Evolutionary conservation across 2,113 vertebrate genomes (phyloP), one percentile per base, ranked within the genome.

Genomic region (Suricata suricatta): DNA sequence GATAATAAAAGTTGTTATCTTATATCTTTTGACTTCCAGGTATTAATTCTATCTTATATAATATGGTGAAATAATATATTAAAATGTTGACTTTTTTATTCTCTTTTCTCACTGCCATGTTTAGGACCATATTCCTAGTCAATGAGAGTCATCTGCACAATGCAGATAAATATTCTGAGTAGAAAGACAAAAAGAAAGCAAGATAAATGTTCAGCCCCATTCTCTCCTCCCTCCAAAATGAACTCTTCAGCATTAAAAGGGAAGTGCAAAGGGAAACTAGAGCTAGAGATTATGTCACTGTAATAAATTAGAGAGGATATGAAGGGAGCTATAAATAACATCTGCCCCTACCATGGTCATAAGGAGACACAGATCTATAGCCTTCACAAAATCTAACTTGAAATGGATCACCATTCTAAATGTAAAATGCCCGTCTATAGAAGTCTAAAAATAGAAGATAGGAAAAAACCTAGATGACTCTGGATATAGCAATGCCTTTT

Each of bases 361-460:
- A 57, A 72, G 14, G 16, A 84, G 23, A 33, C n/a, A 69, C 19
- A 25, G 19, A 44, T 33, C 11, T 83, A 71, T 4, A 41, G 27
- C 16, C 35, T 31, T 44, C 47, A 71, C 50, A 71, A 83, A 72
- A n/a, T 47, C n/a, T 83, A 83, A 83, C 50, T 19, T 44, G 12
- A 60, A 92, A 92, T 72, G 80, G 10, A 83, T 82, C 35, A n/a
- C 50, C 50, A 92, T 13, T 19, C 13, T 91, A 60, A 83, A 71
- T 19, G 90, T 92, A 72, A 72, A 83, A 60, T 60, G 50, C 14
- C 41, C 44, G 71, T 71, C 64, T 92, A 19, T n/a, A 60, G 71
- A 92, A 83, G 10, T n/a, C 38, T 14, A 72, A 47, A 38, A 92
- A 60, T 21, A 60, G 12, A 47, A 72, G 14, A 88, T 3, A 57